phyloP scores from a whole-genome alignment of 2,113 vertebrate genomes.

The Agelaius phoeniceus region DNA sequence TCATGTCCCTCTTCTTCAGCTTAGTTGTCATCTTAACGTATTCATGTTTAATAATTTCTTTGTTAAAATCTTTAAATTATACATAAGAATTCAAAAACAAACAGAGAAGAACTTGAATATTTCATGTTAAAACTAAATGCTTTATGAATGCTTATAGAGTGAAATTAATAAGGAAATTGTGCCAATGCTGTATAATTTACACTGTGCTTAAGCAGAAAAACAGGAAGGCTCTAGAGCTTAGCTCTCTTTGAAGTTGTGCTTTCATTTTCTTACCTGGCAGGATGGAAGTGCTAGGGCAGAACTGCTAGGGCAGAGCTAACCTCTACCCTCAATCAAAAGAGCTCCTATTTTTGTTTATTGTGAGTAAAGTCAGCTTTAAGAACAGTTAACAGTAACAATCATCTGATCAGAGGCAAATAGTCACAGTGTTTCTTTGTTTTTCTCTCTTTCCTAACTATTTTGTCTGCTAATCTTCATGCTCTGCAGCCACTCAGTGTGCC shows the following conservation, averaged over 20 bases:
- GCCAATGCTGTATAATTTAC: not conserved
- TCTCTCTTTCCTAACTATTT: not conserved
- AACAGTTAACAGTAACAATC: not conserved
- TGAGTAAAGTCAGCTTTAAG: not conserved
- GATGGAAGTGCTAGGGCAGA: not conserved
- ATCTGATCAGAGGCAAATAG: not conserved
- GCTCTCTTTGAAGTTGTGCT: not conserved
- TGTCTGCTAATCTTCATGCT: not conserved
- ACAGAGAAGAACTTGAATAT: slow-evolving; percentile 30
- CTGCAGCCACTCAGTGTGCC: not conserved
- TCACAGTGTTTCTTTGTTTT: not conserved
- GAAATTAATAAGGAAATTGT: slow-evolving; percentile 11
- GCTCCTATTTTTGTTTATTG: not conserved
- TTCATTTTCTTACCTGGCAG: not conserved
- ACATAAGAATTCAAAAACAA: slow-evolving; percentile 6
- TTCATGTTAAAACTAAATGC: slow-evolving; percentile 28
- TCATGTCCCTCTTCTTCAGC: not conserved
- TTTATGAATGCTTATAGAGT: slow-evolving; percentile 12
- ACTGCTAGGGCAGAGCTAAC: not conserved
- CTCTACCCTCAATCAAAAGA: not conserved
- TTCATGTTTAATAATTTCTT: slow-evolving; percentile 1
- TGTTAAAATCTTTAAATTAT: slow-evolving; percentile 40
- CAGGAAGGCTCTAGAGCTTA: not conserved
- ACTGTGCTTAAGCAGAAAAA: not conserved
- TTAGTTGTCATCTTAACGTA: not conserved